Evolutionary conservation across 2,888 invertebrate genomes (phyloP).

Genomic region (Mimachlamys varia): DNA sequence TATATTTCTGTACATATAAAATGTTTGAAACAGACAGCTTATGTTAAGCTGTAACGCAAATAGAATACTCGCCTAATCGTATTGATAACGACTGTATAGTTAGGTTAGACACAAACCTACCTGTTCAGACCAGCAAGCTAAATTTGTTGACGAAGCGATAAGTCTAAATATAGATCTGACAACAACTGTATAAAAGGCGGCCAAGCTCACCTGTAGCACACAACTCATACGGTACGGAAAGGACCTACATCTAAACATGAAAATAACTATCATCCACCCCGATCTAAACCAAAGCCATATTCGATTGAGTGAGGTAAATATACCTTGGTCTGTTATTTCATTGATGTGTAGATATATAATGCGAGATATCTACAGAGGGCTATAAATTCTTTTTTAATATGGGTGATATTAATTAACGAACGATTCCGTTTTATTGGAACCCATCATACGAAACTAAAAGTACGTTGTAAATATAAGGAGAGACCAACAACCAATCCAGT

Average conservation of each 20-base stretch:
- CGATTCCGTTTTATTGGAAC: too few species aligned
- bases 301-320: slow-evolving; percentile 4
- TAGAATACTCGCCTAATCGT: too few species aligned
- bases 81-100: background rate
- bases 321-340: background rate
- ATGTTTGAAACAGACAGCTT: too few species aligned
- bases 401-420: too few species aligned
- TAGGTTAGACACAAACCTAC: background rate
- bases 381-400: too few species aligned
- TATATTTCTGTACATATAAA: too few species aligned
- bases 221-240: background rate
- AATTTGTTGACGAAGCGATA: background rate
- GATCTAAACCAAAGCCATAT: background rate
- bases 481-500: too few species aligned
- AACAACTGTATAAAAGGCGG: background rate
- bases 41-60: too few species aligned
- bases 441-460: too few species aligned
- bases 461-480: too few species aligned
- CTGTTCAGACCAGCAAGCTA: background rate
- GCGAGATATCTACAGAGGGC: too few species aligned
- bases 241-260: background rate
- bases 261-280: slow-evolving; percentile 1
- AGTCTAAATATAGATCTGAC: slow-evolving; percentile 19
- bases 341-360: background rate
- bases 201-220: background rate